Evolutionary conservation across 1,140 invertebrate genomes (phyloP).

Genomic region (Protaetia brevitarsis): DNA sequence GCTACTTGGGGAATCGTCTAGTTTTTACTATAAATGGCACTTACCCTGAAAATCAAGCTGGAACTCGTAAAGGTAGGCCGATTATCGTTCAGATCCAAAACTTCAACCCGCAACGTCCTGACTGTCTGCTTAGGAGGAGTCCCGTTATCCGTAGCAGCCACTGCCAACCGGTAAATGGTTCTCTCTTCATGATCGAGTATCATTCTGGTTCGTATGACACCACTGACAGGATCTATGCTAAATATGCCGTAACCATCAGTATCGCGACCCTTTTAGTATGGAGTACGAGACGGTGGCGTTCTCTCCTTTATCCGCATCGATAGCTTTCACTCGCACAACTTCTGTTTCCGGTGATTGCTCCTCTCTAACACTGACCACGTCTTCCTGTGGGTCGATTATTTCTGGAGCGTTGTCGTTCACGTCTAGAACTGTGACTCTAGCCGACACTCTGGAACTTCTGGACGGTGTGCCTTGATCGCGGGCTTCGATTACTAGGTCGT

Average conservation of each 20-base stretch:
- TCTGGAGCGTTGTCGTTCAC: conserved; percentile 89
- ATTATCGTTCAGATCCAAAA: conserved; percentile 87
- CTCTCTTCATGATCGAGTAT: conserved; percentile 88
- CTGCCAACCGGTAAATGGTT: conserved; percentile 78
- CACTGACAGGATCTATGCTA: conserved; percentile 79
- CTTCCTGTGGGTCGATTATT: conserved; percentile 83
- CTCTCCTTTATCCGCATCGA: conserved; percentile 81
- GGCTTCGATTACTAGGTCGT: conserved; percentile 82
- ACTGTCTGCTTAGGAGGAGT: conserved; percentile 75
- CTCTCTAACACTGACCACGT: conserved; percentile 82
- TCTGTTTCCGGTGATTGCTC: conserved; percentile 78
- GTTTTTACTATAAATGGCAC: neutral
- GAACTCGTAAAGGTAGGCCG: conserved; percentile 87
- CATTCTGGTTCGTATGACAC: conserved; percentile 82
- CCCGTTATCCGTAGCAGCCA: conserved; percentile 84
- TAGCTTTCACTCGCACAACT: conserved; percentile 78
- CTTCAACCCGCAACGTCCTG: conserved; percentile 79
- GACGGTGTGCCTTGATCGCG: conserved; percentile 79
- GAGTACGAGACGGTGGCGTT: conserved; percentile 88
- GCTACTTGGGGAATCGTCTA: neutral
- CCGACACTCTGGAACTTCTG: conserved; percentile 66
- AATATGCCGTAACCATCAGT: conserved; percentile 82
- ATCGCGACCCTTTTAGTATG: conserved; percentile 76
- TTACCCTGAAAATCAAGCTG: conserved; percentile 80
- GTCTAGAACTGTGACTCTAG: conserved; percentile 75